A percentile compares a stretch with the other conserved stretches of the same genome.
Evolutionary conservation across 2,113 vertebrate species (phyloP).

Genomic region (Platysteira castanea): DNA sequence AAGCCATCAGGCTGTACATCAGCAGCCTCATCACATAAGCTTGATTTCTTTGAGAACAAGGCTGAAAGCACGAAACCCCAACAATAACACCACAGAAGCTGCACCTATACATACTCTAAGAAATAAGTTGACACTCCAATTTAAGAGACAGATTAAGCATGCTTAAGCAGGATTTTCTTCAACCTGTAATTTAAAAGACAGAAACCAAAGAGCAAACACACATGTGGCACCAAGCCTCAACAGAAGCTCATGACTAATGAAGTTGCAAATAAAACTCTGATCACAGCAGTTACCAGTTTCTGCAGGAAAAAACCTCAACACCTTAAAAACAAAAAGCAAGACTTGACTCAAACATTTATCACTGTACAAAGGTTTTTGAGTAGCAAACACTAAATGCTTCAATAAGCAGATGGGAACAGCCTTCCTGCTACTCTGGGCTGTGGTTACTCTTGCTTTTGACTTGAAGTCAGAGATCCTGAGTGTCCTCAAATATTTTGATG

Average conservation of each 20-base stretch:
- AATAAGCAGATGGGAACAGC: not conserved
- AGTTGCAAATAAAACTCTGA: conserved; percentile 13
- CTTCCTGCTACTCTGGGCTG: not conserved
- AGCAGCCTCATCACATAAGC: not conserved
- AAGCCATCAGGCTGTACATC: not conserved
- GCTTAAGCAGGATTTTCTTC: conserved; percentile 51
- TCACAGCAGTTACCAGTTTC: not conserved
- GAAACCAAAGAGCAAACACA: not conserved
- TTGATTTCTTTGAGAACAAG: not conserved
- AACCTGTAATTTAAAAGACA: conserved; percentile 39
- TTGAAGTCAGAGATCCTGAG: not conserved
- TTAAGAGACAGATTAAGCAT: not conserved
- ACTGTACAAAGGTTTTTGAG: not conserved
- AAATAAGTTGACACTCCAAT: not conserved
- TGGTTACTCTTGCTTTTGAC: not conserved
- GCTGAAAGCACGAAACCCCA: not conserved
- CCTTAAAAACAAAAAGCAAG: not conserved
- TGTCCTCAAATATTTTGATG: not conserved
- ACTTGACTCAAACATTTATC: not conserved
- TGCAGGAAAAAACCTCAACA: not conserved
- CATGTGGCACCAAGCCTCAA: conserved; percentile 10
- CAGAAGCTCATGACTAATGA: conserved; percentile 52
- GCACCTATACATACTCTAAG: not conserved
- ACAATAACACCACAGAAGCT: not conserved
- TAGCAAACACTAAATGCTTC: not conserved